Conservation (phyloP, 1,140 invertebrate genomes). For the Tenebrio molitor region DNA sequence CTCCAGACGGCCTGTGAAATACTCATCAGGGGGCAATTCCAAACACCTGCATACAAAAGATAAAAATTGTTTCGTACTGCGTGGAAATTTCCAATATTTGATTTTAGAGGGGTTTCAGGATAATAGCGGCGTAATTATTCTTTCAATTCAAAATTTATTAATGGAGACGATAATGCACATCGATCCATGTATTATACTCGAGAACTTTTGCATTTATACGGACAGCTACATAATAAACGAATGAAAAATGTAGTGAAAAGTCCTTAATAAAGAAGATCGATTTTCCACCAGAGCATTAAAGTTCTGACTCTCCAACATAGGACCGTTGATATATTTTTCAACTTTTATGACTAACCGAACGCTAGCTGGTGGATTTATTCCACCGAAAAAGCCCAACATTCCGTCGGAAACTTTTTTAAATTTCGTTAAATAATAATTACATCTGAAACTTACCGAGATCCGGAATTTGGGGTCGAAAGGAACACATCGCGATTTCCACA, state of each 20-base stretch:
- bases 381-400: background rate
- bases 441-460: too few relatives aligned
- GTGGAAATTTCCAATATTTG: slow-evolving; percentile 14
- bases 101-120: background rate
- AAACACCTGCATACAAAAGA: slow-evolving; percentile 38
- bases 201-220: background rate
- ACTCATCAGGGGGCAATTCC: slow-evolving; percentile 17
- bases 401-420: background rate
- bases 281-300: slow-evolving; percentile 12
- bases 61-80: slow-evolving; percentile 29
- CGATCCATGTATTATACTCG: background rate
- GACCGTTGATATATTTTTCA: background rate
- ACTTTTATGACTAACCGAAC: slow-evolving; percentile 7
- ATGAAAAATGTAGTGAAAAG: slow-evolving; percentile 35
- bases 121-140: background rate
- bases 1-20: slow-evolving; percentile 21
- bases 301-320: background rate
- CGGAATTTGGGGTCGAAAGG: too few relatives aligned
- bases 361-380: background rate
- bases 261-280: slow-evolving; percentile 18
- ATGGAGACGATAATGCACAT: slow-evolving; percentile 6
- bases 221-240: slow-evolving; percentile 19
- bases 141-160: slow-evolving; percentile 2
- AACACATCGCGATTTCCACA: too few relatives aligned
- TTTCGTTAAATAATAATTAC: too few relatives aligned